These are phyloP conservation scores for Patella ulyssiponensis DNA, from an alignment of 2,888 invertebrate species.

Conservation along the genomic window DNA sequence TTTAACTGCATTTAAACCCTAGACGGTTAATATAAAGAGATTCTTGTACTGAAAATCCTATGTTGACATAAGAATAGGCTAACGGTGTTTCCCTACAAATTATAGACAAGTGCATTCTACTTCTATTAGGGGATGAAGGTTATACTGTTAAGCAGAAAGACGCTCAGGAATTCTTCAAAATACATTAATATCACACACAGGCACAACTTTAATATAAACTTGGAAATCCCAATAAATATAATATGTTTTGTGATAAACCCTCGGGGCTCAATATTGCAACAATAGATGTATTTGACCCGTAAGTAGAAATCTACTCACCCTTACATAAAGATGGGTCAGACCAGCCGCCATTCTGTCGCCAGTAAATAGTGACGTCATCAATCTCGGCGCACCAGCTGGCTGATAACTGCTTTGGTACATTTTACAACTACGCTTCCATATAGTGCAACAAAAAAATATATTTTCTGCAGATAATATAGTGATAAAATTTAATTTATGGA, in stretches of 20 bases:
- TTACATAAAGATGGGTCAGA: conserved; percentile 26
- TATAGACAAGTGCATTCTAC: conserved; percentile 21
- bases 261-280: conserved; percentile 7
- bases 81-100: conserved; percentile 28
- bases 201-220: background rate
- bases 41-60: conserved; percentile 3
- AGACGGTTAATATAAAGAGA: too few relatives aligned
- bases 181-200: background rate
- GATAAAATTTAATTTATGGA: background rate
- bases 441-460: conserved; percentile 8
- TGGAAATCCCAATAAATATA: background rate
- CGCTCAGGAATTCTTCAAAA: background rate
- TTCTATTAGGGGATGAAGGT: background rate
- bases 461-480: background rate
- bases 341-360: conserved; percentile 64
- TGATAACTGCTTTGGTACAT: conserved; percentile 10
- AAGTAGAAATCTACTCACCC: conserved; percentile 26
- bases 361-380: conserved; percentile 60
- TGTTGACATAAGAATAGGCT: conserved; percentile 23
- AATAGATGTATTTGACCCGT: conserved; percentile 11
- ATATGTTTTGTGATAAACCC: background rate
- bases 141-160: too few relatives aligned
- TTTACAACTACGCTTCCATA: conserved; percentile 20
- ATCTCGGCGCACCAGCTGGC: conserved; percentile 47
- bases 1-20: too few relatives aligned